Conservation (phyloP, 2,888 invertebrate genomes). For the Drosophila leonis region DNA sequence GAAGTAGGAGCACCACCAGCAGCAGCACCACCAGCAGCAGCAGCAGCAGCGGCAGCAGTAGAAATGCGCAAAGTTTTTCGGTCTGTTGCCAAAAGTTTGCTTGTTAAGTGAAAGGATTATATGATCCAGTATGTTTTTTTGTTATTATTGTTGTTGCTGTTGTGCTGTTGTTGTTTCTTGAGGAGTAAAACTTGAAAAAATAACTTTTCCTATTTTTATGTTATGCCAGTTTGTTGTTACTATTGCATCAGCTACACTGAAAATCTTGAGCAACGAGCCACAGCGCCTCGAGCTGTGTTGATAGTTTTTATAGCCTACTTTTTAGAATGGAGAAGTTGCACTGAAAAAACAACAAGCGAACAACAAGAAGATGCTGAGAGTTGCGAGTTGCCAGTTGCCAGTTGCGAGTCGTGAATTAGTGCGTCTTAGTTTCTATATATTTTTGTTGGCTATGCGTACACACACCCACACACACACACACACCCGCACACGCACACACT, state of each 20-base stretch:
- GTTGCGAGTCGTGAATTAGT: slow-evolving; percentile 64
- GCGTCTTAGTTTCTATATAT: slow-evolving; percentile 57
- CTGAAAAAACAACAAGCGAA: slow-evolving; percentile 31
- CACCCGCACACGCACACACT: neutral
- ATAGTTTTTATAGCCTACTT: slow-evolving; percentile 78
- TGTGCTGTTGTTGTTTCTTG: slow-evolving; percentile 19
- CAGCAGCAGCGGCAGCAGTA: slow-evolving; percentile 27
- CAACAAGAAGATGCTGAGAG: slow-evolving; percentile 22
- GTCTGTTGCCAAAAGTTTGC: slow-evolving; percentile 76
- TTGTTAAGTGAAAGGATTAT: slow-evolving; percentile 80
- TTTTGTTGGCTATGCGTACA: neutral
- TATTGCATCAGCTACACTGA: slow-evolving; percentile 46
- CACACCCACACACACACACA: slow-evolving; percentile 1
- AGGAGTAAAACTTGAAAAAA: slow-evolving; percentile 56
- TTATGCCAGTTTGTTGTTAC: slow-evolving; percentile 65
- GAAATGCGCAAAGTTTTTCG: slow-evolving; percentile 66
- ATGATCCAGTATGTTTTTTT: slow-evolving; percentile 65
- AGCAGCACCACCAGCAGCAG: slow-evolving; percentile 2
- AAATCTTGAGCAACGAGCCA: slow-evolving; percentile 54
- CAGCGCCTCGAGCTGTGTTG: slow-evolving; percentile 66
- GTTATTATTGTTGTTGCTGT: neutral
- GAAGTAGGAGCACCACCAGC: slow-evolving; percentile 19
- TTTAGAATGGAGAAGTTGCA: slow-evolving; percentile 31
- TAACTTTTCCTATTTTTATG: slow-evolving; percentile 68
- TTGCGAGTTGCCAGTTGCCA: too few relatives aligned